Conservation (phyloP, 2,888 invertebrate species). For the Apeira syringaria region DNA sequence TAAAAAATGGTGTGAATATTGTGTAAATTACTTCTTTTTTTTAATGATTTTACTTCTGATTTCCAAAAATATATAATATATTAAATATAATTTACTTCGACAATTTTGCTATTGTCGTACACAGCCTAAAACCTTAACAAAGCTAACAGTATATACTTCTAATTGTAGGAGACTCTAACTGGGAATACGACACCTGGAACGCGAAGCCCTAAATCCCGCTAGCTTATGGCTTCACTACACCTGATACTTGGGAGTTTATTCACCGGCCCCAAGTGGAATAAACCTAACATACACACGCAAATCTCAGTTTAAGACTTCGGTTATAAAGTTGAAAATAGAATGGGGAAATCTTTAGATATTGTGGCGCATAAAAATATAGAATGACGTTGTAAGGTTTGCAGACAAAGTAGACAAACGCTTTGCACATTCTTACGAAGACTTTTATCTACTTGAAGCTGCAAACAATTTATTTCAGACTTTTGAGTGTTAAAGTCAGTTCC, state of each 20-base stretch:
- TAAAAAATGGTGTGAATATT: too few relatives aligned
- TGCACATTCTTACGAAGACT: background rate
- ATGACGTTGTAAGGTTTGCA: conserved; percentile 27
- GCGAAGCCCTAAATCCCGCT: conserved; percentile 49
- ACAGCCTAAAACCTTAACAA: background rate
- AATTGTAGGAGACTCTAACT: conserved; percentile 39
- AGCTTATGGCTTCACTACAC: conserved; percentile 48
- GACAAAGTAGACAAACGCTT: conserved; percentile 20
- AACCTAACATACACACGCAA: conserved; percentile 7
- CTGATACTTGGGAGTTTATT: conserved; percentile 47
- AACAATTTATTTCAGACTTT: too few relatives aligned
- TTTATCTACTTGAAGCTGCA: background rate
- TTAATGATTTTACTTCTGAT: too few relatives aligned
- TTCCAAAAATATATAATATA: too few relatives aligned
- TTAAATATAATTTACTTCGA: too few relatives aligned
- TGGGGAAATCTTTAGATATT: background rate
- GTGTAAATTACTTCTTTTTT: too few relatives aligned
- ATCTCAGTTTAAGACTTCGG: conserved; percentile 14
- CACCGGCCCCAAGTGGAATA: conserved; percentile 19
- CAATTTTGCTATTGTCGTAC: background rate
- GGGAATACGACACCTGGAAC: conserved; percentile 50
- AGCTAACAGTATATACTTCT: conserved; percentile 18
- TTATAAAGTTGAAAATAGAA: conserved; percentile 14
- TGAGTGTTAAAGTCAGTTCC: too few relatives aligned
- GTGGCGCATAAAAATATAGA: conserved; percentile 19